These are phyloP conservation scores for Columba janthina DNA, from an alignment of 2,113 vertebrate genomes.

Conservation along the genomic window DNA sequence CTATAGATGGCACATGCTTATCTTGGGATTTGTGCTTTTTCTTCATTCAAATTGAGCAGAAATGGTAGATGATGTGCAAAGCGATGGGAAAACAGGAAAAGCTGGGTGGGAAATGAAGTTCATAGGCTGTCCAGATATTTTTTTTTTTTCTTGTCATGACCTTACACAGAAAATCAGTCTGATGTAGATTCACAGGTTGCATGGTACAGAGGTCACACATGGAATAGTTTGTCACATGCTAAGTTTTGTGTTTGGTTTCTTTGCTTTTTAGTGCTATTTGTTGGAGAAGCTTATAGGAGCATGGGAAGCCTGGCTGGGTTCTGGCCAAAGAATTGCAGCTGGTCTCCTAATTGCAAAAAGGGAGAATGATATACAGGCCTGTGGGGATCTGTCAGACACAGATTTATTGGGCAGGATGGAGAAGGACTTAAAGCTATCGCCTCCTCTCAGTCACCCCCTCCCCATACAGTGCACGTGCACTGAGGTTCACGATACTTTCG, in stretches of 20 bases:
- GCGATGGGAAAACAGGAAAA: background rate
- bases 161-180: background rate
- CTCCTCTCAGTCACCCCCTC: background rate
- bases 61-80: background rate
- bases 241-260: conserved; percentile 21
- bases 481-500: background rate
- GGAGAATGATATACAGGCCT: conserved; percentile 31
- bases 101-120: background rate
- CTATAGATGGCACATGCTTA: background rate
- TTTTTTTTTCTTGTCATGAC: background rate
- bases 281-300: background rate
- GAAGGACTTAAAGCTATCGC: background rate
- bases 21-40: background rate
- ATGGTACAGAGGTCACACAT: conserved; percentile 26
- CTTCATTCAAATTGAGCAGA: background rate
- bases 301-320: conserved; percentile 30
- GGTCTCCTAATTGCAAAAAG: conserved; percentile 51
- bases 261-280: background rate
- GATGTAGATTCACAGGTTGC: background rate
- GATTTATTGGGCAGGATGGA: conserved; percentile 59
- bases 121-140: background rate
- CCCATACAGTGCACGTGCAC: background rate
- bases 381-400: conserved; percentile 30
- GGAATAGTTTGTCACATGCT: conserved; percentile 36
- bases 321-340: conserved; percentile 49